phyloP scores from a whole-genome alignment of 2,888 invertebrate genomes.

The Apocheima hispidaria region DNA sequence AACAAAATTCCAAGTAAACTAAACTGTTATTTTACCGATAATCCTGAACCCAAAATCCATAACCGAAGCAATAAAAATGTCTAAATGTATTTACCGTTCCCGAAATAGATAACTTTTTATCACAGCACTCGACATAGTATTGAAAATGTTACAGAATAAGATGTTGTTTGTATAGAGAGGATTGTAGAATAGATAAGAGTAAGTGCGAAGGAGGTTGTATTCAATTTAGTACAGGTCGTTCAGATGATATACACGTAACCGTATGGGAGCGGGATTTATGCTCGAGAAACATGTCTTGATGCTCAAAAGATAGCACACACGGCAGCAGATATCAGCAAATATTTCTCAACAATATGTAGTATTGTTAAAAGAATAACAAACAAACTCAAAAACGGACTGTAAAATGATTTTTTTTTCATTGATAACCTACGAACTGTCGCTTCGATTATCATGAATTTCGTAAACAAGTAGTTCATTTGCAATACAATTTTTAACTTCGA shows the following conservation, averaged over 20 bases:
- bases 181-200: slow-evolving; percentile 31
- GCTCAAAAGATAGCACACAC: slow-evolving; percentile 40
- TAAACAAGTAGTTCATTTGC: too few relatives aligned
- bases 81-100: slow-evolving; percentile 39
- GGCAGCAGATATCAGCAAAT: not conserved
- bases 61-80: slow-evolving; percentile 41
- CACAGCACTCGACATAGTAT: slow-evolving; percentile 5
- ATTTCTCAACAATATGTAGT: too few relatives aligned
- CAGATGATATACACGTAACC: slow-evolving; percentile 65
- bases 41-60: slow-evolving; percentile 37
- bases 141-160: slow-evolving; percentile 13
- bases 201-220: slow-evolving; percentile 53
- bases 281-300: slow-evolving; percentile 52
- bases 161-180: slow-evolving; percentile 14
- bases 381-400: too few relatives aligned
- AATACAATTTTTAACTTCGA: too few relatives aligned
- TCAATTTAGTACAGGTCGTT: slow-evolving; percentile 71
- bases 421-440: too few relatives aligned
- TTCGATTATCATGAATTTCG: too few relatives aligned
- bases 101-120: slow-evolving; percentile 38
- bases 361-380: too few relatives aligned
- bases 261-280: slow-evolving; percentile 62
- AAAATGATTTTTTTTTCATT: too few relatives aligned
- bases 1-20: slow-evolving; percentile 19
- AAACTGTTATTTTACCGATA: slow-evolving; percentile 33